A percentile compares a stretch with the other conserved stretches of the same genome.
Conservation (phyloP, 2,888 invertebrate genomes). For the Lithosia quadra region DNA sequence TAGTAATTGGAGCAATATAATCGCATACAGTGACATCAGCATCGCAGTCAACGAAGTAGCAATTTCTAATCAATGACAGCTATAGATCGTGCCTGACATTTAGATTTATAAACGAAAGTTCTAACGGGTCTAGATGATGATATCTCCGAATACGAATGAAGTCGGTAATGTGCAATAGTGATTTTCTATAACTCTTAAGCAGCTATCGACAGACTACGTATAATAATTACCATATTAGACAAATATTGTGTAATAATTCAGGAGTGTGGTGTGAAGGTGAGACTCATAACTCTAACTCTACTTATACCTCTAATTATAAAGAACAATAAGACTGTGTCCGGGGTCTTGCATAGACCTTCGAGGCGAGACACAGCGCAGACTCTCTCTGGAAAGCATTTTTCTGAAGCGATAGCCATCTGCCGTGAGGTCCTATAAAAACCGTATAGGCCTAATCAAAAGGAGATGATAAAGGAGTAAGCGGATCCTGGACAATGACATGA, state of each 20-base stretch:
- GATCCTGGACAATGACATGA: neutral
- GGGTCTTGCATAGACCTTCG: neutral
- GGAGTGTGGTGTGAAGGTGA: neutral
- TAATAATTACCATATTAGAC: neutral
- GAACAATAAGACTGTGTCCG: neutral
- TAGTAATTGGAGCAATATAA: slow-evolving; percentile 6
- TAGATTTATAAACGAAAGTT: slow-evolving; percentile 15
- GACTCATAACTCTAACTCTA: no score
- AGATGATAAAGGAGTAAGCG: no score
- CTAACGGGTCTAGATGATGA: slow-evolving; percentile 10
- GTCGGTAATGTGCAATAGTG: neutral
- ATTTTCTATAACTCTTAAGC: slow-evolving; percentile 3
- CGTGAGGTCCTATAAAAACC: no score
- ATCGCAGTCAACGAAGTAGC: neutral
- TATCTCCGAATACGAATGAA: slow-evolving; percentile 18
- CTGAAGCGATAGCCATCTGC: no score
- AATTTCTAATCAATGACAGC: slow-evolving; percentile 18
- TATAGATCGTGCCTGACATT: slow-evolving; percentile 8
- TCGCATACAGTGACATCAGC: slow-evolving; percentile 10
- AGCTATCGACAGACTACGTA: neutral
- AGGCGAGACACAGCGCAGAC: neutral
- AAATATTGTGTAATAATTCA: neutral
- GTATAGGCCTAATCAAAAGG: neutral
- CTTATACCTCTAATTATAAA: no score
- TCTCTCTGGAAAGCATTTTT: no score